Percentiles rank a stretch among this genome's conserved stretches.
phyloP scores from a whole-genome alignment of 2,797 vertebrate genomes.

The Semaprochilodus insignis region DNA sequence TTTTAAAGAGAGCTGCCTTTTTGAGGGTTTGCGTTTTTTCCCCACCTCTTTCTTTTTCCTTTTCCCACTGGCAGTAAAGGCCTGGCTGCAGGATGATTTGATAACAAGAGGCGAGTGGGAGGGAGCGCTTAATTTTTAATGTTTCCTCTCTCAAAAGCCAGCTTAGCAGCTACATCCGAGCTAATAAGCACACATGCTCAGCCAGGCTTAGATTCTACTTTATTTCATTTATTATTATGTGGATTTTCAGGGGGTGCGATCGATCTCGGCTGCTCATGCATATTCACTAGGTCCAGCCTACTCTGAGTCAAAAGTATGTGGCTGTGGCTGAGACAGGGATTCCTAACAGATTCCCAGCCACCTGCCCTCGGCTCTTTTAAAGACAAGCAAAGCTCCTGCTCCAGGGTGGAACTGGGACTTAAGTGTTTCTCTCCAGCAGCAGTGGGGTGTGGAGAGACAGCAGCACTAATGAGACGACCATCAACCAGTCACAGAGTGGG shows the following conservation, averaged over 20 bases:
- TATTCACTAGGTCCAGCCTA: slow-evolving; percentile 31
- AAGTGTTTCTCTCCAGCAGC: background rate
- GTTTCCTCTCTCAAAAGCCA: slow-evolving; percentile 38
- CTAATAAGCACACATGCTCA: slow-evolving; percentile 42
- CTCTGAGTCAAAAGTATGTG: slow-evolving; percentile 10
- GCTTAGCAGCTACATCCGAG: slow-evolving; percentile 46
- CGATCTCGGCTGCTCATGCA: slow-evolving; percentile 31
- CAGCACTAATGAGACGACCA: slow-evolving; percentile 47
- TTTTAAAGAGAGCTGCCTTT: slow-evolving; percentile 49
- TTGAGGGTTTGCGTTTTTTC: background rate
- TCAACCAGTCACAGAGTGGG: slow-evolving; percentile 3
- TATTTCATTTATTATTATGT: background rate
- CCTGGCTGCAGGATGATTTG: slow-evolving; percentile 16
- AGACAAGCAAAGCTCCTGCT: slow-evolving; percentile 44
- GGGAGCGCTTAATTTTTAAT: slow-evolving; percentile 44
- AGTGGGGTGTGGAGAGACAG: background rate
- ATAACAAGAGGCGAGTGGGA: slow-evolving; percentile 30
- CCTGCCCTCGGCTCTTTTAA: slow-evolving; percentile 36
- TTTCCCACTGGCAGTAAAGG: background rate
- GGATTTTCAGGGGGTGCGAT: slow-evolving; percentile 26
- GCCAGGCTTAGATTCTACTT: slow-evolving; percentile 6
- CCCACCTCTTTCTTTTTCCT: no score
- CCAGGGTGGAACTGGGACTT: slow-evolving; percentile 29
- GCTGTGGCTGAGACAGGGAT: background rate
- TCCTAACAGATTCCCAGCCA: slow-evolving; percentile 25